phyloP scores from a whole-genome alignment of 23 tunicate genomes.

The Diplosoma virens region DNA sequence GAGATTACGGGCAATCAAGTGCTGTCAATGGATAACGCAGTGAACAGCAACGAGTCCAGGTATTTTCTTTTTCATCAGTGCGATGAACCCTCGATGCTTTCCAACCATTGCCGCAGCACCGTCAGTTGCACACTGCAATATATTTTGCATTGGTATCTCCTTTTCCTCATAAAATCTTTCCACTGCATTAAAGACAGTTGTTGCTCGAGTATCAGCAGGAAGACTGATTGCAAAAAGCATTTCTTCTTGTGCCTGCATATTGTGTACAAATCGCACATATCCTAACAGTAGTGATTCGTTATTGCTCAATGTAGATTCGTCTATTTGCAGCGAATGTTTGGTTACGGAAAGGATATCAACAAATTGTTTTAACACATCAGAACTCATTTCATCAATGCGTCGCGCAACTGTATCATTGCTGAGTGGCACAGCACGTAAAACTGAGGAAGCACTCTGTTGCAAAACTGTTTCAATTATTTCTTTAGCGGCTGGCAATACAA shows the following conservation, averaged over 20 bases:
- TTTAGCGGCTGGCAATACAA: conserved; percentile 24
- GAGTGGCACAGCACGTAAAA: neutral
- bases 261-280: too few species aligned
- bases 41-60: conserved; percentile 28
- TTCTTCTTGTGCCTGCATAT: conserved; percentile 28
- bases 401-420: conserved; percentile 30
- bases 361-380: conserved; percentile 1
- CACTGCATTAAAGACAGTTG: conserved; percentile 11
- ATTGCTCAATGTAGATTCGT: conserved; percentile 12
- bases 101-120: conserved; percentile 51
- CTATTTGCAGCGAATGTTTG: too few species aligned
- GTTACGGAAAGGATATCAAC: neutral
- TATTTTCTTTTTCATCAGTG: conserved; percentile 27
- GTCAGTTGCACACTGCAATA: too few species aligned
- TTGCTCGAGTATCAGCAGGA: too few species aligned
- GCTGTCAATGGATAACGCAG: conserved; percentile 36
- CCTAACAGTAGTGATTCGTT: conserved; percentile 2
- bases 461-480: conserved; percentile 39
- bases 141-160: too few species aligned
- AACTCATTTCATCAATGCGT: conserved; percentile 10
- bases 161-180: conserved; percentile 12
- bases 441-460: conserved; percentile 24
- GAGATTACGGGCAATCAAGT: conserved; percentile 30
- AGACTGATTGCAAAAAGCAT: conserved; percentile 41
- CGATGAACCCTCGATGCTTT: conserved; percentile 26